Conservation (phyloP, 2,113 vertebrate genomes). For the Cheilinus undulatus region DNA sequence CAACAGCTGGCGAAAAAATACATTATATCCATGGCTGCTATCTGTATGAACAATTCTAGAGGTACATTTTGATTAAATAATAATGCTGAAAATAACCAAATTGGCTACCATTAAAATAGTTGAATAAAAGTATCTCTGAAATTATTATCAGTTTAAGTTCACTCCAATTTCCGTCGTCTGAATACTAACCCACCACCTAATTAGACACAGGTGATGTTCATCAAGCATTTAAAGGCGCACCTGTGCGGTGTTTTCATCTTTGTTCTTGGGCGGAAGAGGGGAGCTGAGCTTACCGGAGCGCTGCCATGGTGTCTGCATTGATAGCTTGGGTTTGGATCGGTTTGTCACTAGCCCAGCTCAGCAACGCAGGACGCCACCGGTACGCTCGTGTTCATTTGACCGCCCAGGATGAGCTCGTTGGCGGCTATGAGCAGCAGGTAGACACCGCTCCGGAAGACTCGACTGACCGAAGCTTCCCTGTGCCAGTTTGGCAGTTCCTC, state of each 20-base stretch:
- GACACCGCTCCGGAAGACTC: neutral
- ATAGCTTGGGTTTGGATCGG: conserved; percentile 21
- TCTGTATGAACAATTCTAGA: too few relatives aligned
- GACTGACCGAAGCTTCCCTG: neutral
- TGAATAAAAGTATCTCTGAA: too few relatives aligned
- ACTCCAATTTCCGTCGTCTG: too few relatives aligned
- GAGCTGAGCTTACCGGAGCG: neutral
- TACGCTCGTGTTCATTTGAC: neutral
- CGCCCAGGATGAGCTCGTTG: neutral
- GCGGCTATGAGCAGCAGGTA: neutral
- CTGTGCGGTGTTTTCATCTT: neutral
- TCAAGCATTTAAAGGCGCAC: neutral
- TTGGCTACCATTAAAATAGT: too few relatives aligned
- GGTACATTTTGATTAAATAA: too few relatives aligned
- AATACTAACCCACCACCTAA: too few relatives aligned
- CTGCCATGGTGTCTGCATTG: conserved; percentile 1
- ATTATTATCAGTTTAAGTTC: too few relatives aligned
- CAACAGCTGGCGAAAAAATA: too few relatives aligned
- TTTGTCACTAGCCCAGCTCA: conserved; percentile 20
- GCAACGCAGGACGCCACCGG: neutral
- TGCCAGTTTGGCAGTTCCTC: conserved; percentile 2
- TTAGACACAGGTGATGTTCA: too few relatives aligned
- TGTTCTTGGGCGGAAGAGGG: neutral
- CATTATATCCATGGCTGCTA: too few relatives aligned
- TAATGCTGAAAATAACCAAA: too few relatives aligned